Evolutionary conservation across 2,113 vertebrate genomes (phyloP).

Genomic region (Oryzias melastigma): DNA sequence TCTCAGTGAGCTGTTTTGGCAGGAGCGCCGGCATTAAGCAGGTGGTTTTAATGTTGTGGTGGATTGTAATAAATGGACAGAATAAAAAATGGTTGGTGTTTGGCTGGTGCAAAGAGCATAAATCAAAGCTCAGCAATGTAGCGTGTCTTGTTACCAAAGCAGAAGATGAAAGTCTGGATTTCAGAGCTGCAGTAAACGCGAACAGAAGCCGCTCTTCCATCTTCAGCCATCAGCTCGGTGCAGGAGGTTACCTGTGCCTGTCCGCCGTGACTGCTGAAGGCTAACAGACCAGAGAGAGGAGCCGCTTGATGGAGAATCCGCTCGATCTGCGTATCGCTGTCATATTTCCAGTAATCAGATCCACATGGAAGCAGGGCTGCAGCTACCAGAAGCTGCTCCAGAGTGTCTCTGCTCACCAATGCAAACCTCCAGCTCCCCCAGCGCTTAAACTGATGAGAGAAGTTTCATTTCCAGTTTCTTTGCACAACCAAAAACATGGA

Average conservation of each 20-base stretch:
- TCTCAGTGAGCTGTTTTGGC: neutral
- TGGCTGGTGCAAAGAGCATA: neutral
- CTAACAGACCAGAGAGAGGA: neutral
- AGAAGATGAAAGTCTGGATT: slow-evolving; percentile 5
- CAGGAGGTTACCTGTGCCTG: neutral
- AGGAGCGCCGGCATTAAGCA: neutral
- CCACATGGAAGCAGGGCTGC: slow-evolving; percentile 2
- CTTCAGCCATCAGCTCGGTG: neutral
- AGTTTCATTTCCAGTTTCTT: too few species aligned
- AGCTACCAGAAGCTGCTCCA: neutral
- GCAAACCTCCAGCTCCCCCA: too few species aligned
- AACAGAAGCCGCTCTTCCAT: slow-evolving; percentile 10
- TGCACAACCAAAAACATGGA: too few species aligned
- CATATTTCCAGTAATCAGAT: slow-evolving; percentile 3
- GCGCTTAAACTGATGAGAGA: too few species aligned
- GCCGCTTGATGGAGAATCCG: neutral
- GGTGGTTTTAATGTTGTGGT: slow-evolving; percentile 5
- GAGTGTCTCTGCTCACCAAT: too few species aligned
- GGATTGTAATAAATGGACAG: neutral
- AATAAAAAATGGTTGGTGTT: slow-evolving; percentile 12
- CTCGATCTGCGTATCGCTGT: slow-evolving; percentile 2
- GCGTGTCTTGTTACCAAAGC: neutral
- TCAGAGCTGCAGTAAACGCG: neutral
- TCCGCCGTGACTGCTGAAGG: neutral
- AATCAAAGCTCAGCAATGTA: slow-evolving; percentile 4